Percentiles rank a stretch among this genome's conserved stretches.
Evolutionary conservation across 2,797 vertebrate genomes (phyloP).

Genomic region (Avahi laniger): DNA sequence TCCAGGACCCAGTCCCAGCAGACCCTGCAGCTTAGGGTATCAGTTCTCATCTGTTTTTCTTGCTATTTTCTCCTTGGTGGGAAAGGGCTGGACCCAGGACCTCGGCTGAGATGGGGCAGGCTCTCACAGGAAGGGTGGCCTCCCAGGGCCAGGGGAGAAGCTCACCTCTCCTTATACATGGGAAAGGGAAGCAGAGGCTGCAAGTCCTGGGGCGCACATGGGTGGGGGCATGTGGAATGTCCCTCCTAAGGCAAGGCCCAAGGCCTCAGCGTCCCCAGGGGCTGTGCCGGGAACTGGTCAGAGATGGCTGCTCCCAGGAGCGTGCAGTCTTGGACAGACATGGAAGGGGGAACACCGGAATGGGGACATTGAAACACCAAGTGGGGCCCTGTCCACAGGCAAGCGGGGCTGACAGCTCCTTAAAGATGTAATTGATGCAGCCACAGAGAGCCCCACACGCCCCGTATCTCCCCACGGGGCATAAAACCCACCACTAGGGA

Average conservation of each 20-base stretch:
- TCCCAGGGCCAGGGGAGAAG: not conserved
- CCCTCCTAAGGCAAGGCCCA: not conserved
- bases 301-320: not conserved
- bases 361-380: not conserved
- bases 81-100: conserved; percentile 57
- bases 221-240: rapidly evolving
- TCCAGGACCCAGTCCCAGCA: conserved; percentile 47
- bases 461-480: rapidly evolving
- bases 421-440: rapidly evolving
- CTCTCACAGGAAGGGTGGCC: conserved; percentile 34
- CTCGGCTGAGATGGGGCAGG: conserved; percentile 47
- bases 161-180: not conserved
- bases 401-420: not conserved
- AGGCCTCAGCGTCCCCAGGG: not conserved
- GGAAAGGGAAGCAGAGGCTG: not conserved
- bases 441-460: not conserved
- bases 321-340: rapidly evolving
- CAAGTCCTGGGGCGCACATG: rapidly evolving
- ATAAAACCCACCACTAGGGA: not conserved
- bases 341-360: rapidly evolving
- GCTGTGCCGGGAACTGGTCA: not conserved
- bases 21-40: conserved; percentile 64
- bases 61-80: conserved; percentile 78
- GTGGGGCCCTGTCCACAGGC: not conserved
- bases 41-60: conserved; percentile 78